Evolutionary conservation across 1,140 invertebrate genomes (phyloP), one percentile per base, ranked within the genome.

Genomic region (Polypedilum pembai): DNA sequence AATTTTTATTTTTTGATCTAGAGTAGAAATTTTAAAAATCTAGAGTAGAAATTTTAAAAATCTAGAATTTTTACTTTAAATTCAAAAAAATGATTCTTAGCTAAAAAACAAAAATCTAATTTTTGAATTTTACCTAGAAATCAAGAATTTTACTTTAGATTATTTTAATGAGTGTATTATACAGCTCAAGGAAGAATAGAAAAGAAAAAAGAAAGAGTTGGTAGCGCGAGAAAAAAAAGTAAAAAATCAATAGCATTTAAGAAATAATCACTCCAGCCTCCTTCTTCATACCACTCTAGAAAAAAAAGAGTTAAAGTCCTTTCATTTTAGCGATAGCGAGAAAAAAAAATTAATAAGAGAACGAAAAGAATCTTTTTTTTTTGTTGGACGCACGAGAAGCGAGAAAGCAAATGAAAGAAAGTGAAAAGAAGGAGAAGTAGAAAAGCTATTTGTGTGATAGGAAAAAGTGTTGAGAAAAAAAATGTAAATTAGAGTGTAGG

Each of bases 161-260:
- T n/a, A n/a, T n/a, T n/a, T n/a, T n/a, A n/a, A n/a, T n/a, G n/a
- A n/a, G n/a, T n/a, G 45, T 56, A 56, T 56, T 69, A 69, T 18
- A 18, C 65, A 69, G 65, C 18, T 69, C n/a, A 69, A 56, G 17
- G 65, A 69, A 8, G 65, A 10, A 8, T 20, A 18, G 7, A 15
- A 56, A 20, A 18, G 20, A 8, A 18, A 10, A 8, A 69, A 18
- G 7, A 15, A 56, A 20, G 65, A 69, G 17, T n/a, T 0, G 3
- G 17, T 8, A 5, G 17, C 65, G 18, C 8, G 4, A 18, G 1
- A 69, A 20, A 66, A 66, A n/a, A 20, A 69, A 69, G 24, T 33
- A 69, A 69, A 69, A 69, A 69, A 69, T 69, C 65, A 69, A 69
- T 69, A 69, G 65, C 65, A 69, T 69, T 69, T 69, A 69, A 69